Evolutionary conservation across 2,113 vertebrate species (phyloP), one percentile per base, ranked within the genome.

Genomic region (Physeter macrocephalus): DNA sequence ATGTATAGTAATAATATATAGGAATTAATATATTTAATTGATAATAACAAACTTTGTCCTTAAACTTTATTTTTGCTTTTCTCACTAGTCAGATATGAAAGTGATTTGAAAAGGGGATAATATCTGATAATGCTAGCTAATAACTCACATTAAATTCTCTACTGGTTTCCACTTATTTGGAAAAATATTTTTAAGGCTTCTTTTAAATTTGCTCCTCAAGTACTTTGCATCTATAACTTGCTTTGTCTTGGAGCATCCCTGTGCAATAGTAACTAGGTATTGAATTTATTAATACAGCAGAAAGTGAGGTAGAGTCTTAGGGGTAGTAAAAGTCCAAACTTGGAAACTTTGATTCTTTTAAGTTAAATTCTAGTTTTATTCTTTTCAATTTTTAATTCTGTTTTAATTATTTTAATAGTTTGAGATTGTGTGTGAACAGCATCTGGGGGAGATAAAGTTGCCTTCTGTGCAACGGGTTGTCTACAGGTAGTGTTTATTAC

Each of bases 31-130:
- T 41, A 34, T 23, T 77, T 92, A 62, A 92, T 8, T 78, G 43
- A 41, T 94, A 54, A 57, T 43, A 31, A 41, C 34, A 62, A 67
- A 87, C 5, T 13, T 52, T 81, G 83, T 20, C 25, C 39, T 62
- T 88, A 78, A 88, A 71, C 11, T 88, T 81, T 67, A 92, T 77
- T 81, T 87, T 81, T 59, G n/a, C 27, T 91, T 87, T 92, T 83
- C 71, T 92, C 43, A 77, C 77, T 80, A 39, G 43, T 64, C 36
- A 83, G 14, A 39, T 57, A 74, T 20, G 49, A 85, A 86, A 96
- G 4, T 86, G 74, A 90, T 90, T 61, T 81, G 31, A 74, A 86
- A 80, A 85, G 59, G 66, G 59, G 57, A 14, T 29, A 27, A 11
- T 85, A 57, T 29, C 31, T 64, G 62, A 49, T 46, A 88, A 92